Evolutionary conservation across 2,888 invertebrate genomes (phyloP).

Genomic region (Thymelicus acteon): DNA sequence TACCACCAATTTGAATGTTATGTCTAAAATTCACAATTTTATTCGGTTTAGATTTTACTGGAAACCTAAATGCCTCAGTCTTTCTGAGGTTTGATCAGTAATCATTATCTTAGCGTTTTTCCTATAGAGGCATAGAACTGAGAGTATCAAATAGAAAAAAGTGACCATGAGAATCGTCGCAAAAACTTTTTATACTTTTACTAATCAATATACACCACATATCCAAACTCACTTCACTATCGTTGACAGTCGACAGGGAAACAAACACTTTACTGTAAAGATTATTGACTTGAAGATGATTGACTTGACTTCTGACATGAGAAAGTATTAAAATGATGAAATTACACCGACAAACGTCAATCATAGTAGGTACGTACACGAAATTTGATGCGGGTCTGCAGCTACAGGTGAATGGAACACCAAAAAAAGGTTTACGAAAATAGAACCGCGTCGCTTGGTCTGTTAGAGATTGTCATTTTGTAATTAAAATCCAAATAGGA

Average conservation of each 20-base stretch:
- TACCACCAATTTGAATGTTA: too few species aligned
- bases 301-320: conserved; percentile 12
- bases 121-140: too few species aligned
- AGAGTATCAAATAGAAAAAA: too few species aligned
- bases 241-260: background rate
- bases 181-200: too few species aligned
- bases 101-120: too few species aligned
- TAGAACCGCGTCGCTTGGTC: background rate
- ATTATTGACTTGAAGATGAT: conserved; percentile 11
- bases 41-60: too few species aligned
- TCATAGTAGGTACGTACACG: conserved; percentile 9
- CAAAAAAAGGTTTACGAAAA: background rate
- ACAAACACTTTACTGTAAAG: background rate
- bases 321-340: conserved; percentile 23
- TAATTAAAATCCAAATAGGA: background rate
- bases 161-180: too few species aligned
- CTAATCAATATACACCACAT: too few species aligned
- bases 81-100: too few species aligned
- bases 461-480: background rate
- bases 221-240: background rate
- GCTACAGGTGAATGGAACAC: background rate
- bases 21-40: too few species aligned
- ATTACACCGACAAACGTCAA: conserved; percentile 26
- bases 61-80: too few species aligned
- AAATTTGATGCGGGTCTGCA: background rate